Percentiles rank a stretch among this genome's conserved stretches.
phyloP scores from a whole-genome alignment of 2,113 vertebrate genomes.

The Prinia subflava region DNA sequence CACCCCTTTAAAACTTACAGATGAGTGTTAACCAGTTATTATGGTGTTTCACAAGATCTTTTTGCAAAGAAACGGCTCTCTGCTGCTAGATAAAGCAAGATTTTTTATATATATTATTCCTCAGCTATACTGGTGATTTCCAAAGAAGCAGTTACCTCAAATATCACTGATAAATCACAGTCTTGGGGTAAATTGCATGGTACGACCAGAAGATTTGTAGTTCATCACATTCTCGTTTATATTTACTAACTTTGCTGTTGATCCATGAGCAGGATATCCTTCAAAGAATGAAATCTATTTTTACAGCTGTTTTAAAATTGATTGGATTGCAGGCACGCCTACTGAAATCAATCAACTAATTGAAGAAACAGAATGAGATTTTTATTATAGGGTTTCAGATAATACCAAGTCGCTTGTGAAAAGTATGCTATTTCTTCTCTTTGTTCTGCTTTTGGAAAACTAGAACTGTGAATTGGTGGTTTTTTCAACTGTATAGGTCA shows the following conservation, averaged over 20 bases:
- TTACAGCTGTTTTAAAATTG: slow-evolving; percentile 66
- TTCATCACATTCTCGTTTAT: not conserved
- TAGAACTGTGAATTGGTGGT: slow-evolving; percentile 51
- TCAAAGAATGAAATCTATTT: slow-evolving; percentile 64
- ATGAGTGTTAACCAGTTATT: slow-evolving; percentile 2
- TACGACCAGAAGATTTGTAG: not conserved
- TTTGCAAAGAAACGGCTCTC: not conserved
- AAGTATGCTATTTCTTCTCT: slow-evolving; percentile 71
- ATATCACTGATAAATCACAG: not conserved
- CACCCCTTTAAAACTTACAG: not conserved
- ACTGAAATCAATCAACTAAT: slow-evolving; percentile 62
- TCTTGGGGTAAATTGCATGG: not conserved
- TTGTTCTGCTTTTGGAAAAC: slow-evolving; percentile 71
- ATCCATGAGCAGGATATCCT: slow-evolving; percentile 43
- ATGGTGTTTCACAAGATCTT: not conserved
- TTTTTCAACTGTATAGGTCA: slow-evolving; percentile 63
- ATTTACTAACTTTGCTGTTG: slow-evolving; percentile 43
- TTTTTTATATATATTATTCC: not conserved
- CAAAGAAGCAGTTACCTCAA: not conserved
- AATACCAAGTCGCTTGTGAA: slow-evolving; percentile 62
- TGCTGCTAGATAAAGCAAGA: not conserved
- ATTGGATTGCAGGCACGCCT: slow-evolving; percentile 42
- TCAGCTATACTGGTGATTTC: not conserved
- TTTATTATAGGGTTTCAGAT: slow-evolving; percentile 74
- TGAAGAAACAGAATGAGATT: slow-evolving; percentile 68